These are phyloP conservation scores for Ypsolopha sequella DNA, from an alignment of 2,888 invertebrate species.

Conservation along the genomic window DNA sequence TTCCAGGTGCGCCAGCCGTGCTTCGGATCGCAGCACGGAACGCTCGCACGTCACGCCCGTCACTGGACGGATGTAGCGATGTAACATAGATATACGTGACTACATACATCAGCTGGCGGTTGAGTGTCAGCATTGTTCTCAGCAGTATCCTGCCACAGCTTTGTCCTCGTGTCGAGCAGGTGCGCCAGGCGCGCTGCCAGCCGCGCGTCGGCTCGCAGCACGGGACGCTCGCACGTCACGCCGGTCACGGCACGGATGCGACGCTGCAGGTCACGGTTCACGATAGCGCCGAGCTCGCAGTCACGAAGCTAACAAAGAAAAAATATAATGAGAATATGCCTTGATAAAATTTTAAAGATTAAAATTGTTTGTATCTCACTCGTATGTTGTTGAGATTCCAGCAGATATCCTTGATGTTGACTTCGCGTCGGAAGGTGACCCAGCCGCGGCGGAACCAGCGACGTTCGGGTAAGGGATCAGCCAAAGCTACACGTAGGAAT, in stretches of 20 bases:
- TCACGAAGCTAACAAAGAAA: slow-evolving; percentile 76
- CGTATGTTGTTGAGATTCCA: slow-evolving; percentile 98
- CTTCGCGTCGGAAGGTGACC: slow-evolving; percentile 97
- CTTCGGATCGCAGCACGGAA: not conserved
- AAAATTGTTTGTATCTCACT: slow-evolving; percentile 41
- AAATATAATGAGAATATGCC: not conserved
- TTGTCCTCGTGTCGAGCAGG: slow-evolving; percentile 87
- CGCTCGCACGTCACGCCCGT: not conserved
- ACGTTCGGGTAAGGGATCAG: slow-evolving; percentile 96
- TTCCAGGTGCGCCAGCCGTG: not conserved
- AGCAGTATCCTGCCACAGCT: slow-evolving; percentile 73
- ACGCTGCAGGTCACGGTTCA: slow-evolving; percentile 95
- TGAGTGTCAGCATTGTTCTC: not conserved
- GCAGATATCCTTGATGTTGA: slow-evolving; percentile 99
- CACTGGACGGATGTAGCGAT: not conserved
- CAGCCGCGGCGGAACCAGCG: slow-evolving; percentile 97
- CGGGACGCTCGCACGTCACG: slow-evolving; percentile 88
- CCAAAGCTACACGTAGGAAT: slow-evolving; percentile 94
- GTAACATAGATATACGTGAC: not conserved
- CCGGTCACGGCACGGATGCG: slow-evolving; percentile 94
- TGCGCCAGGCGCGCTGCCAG: slow-evolving; percentile 92
- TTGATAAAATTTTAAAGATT: not conserved
- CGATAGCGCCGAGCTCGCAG: slow-evolving; percentile 94
- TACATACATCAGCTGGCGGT: not conserved
- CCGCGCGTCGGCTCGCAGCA: slow-evolving; percentile 92